Evolutionary conservation across 2,113 vertebrate species (phyloP).

Genomic region (Pseudopodoces humilis): DNA sequence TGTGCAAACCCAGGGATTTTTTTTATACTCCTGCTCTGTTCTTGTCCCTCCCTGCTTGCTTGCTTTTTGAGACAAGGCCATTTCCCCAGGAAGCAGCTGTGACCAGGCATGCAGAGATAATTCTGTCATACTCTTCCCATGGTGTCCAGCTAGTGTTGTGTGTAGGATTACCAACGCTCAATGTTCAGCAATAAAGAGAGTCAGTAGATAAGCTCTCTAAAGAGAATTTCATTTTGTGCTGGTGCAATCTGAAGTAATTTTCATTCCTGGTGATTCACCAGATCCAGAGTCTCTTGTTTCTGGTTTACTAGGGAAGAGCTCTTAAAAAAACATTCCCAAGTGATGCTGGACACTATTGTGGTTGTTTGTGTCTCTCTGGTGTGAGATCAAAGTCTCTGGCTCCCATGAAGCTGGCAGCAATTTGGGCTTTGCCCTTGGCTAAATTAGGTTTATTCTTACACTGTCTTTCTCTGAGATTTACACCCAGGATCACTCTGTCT

Average conservation of each 20-base stretch:
- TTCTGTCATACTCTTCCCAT: background rate
- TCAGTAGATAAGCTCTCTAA: background rate
- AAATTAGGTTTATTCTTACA: background rate
- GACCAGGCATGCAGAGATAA: background rate
- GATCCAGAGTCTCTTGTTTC: background rate
- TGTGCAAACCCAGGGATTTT: background rate
- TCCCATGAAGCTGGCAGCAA: slow-evolving; percentile 13
- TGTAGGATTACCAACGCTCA: background rate
- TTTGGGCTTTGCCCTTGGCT: background rate
- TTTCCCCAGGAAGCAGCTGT: background rate
- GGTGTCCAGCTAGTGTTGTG: background rate
- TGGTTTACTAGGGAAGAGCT: background rate
- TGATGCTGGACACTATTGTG: background rate
- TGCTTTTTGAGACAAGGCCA: background rate
- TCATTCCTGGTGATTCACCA: background rate
- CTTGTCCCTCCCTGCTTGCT: background rate
- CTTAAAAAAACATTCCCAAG: background rate
- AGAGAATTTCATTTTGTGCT: background rate
- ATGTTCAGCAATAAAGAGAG: background rate
- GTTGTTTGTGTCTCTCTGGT: slow-evolving; percentile 24
- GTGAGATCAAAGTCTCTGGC: background rate
- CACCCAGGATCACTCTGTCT: background rate
- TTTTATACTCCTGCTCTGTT: background rate
- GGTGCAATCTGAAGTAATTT: background rate
- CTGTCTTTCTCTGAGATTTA: background rate